These are phyloP conservation scores for Cephus rjabovi DNA, from an alignment of 2,888 invertebrate genomes.

Conservation along the genomic window DNA sequence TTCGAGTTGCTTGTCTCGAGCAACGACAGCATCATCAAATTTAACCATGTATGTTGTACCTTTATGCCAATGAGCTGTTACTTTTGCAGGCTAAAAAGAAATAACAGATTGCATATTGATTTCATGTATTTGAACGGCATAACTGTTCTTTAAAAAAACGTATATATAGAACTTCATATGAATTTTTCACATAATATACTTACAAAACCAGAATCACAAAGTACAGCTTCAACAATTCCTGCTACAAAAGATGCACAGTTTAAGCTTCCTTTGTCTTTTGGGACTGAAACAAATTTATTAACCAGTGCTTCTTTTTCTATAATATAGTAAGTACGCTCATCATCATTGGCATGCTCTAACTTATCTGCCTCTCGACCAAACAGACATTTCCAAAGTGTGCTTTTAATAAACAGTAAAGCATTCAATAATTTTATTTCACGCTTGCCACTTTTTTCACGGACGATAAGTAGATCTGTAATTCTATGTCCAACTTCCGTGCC, in stretches of 20 bases:
- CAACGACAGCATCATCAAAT: constrained; percentile 93
- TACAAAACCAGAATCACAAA: constrained; percentile 96
- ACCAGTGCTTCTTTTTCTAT: constrained; percentile 98
- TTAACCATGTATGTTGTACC: constrained; percentile 99
- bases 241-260: constrained; percentile 99
- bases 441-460: constrained; percentile 93
- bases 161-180: neutral
- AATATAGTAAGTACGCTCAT: constrained; percentile 97
- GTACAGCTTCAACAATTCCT: constrained; percentile 96
- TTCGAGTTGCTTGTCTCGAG: constrained; percentile 91
- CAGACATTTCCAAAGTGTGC: constrained; percentile 96
- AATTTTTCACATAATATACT: constrained; percentile 66
- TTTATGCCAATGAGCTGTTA: constrained; percentile 99
- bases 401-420: constrained; percentile 95
- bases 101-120: constrained; percentile 15
- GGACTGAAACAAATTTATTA: constrained; percentile 96
- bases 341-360: constrained; percentile 97
- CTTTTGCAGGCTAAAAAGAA: constrained; percentile 89
- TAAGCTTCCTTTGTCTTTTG: constrained; percentile 95
- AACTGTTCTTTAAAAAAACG: neutral
- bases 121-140: neutral
- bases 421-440: constrained; percentile 95
- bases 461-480: constrained; percentile 92
- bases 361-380: constrained; percentile 99
- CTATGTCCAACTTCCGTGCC: constrained; percentile 96